Evolutionary conservation across 2,888 invertebrate species (phyloP), one percentile per base, ranked within the genome.

Genomic region (Scaptodrosophila latifasciaeformis): DNA sequence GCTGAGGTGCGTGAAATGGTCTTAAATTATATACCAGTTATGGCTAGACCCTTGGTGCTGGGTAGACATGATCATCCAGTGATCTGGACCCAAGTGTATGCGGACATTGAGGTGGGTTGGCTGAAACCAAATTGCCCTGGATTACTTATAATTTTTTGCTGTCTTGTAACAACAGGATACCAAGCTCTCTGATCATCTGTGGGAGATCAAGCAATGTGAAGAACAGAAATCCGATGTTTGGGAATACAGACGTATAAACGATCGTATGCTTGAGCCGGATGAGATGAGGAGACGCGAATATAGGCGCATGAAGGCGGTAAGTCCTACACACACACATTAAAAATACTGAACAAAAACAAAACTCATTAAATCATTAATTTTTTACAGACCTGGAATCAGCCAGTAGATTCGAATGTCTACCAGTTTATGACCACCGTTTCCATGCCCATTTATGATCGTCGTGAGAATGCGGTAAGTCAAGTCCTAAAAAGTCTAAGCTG

Each of bases 1-100:
- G 97, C 99, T 0, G 99, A 99, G 88, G 99, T 99, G 31, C 92
- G 97, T 52, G 99, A 99, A 88, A 94, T 99, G 88, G 98, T 93
- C 1, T 88, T 99, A 76, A 95, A 97, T 85, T 99, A 99, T 86
- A 94, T 99, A 72, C 96, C 97, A 52, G 97, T 99, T 30, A 92
- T 99, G 91, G 97, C 98, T 18, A 89, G 98, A 58, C 98, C 99
- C 0, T 90, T 99, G 86, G 99, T 98, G 10, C 88, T 97, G 65
- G 92, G 93, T 67, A 89, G 93, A 45, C 91, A 91, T 57, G 90
- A 92, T 66, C 95, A 96, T 85, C 96, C 96, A 4, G 93, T 95
- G n/a, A 92, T 96, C 5, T 99, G 98, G 98, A 97, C 97, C 0
- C 96, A 97, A 7, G 96, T 97, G 12, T 98, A 98, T 85, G 96